A percentile compares a stretch with the other conserved stretches of the same genome.
Conservation (phyloP, 2,888 invertebrate species). For the Campoplex capitator region DNA sequence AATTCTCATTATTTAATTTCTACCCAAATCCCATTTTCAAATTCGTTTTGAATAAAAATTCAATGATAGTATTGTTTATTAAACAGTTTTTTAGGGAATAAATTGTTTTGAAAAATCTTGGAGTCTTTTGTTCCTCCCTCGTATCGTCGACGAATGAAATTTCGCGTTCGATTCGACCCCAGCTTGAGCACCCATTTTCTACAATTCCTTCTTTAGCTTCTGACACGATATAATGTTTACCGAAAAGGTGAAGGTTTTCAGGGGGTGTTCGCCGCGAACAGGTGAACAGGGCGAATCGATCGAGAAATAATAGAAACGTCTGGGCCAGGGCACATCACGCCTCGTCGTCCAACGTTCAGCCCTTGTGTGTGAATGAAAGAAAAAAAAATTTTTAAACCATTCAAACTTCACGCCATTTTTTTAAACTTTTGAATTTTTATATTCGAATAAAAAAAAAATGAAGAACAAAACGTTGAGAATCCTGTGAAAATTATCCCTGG, state of each 20-base stretch:
- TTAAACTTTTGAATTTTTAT: neutral
- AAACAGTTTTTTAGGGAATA: neutral
- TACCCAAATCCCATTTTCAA: neutral
- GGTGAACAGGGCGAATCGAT: conserved; percentile 63
- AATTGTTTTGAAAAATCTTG: neutral
- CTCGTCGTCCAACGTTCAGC: conserved; percentile 14
- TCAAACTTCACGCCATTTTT: neutral
- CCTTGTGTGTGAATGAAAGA: neutral
- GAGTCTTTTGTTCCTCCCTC: no score
- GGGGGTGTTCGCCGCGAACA: conserved; percentile 47
- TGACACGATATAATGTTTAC: conserved; percentile 33
- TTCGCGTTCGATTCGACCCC: neutral
- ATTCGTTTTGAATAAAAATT: neutral
- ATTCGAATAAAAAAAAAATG: neutral
- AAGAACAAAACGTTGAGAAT: neutral
- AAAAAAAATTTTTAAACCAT: neutral
- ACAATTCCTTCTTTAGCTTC: neutral
- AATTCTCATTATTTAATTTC: neutral
- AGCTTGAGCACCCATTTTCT: neutral
- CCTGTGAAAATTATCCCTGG: neutral
- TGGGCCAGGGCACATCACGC: conserved; percentile 29
- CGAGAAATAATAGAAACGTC: conserved; percentile 42
- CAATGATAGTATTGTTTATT: neutral
- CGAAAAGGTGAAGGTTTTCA: conserved; percentile 42
- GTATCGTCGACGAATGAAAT: neutral